Conservation (phyloP, 2,797 vertebrate genomes). For the Microctenopoma steveboyesi region DNA sequence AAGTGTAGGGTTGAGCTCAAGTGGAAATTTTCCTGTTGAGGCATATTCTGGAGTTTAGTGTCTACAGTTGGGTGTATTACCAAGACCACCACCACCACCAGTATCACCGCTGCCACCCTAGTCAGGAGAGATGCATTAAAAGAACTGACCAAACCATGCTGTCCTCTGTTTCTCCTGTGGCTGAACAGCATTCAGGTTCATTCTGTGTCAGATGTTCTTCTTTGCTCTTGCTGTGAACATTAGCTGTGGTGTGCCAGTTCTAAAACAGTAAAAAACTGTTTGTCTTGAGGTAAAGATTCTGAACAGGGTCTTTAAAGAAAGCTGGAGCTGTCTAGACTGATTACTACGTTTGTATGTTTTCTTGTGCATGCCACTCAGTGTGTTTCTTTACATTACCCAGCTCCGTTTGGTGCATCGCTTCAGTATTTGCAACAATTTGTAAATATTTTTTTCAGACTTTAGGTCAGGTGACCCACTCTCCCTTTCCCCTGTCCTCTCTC, state of each 20-base stretch:
- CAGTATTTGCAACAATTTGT: conserved; percentile 44
- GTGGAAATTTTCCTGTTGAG: conserved; percentile 68
- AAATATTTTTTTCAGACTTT: conserved; percentile 28
- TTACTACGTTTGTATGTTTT: neutral
- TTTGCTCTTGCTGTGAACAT: conserved; percentile 41
- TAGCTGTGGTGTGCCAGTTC: conserved; percentile 43
- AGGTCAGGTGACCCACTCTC: conserved; percentile 45
- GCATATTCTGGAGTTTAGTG: conserved; percentile 61
- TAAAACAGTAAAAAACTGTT: conserved; percentile 54
- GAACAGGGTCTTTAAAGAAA: conserved; percentile 17
- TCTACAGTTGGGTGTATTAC: conserved; percentile 49
- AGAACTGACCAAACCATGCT: conserved; percentile 59
- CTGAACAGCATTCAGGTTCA: conserved; percentile 16
- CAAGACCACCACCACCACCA: conserved; percentile 51
- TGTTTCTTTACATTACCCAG: conserved; percentile 30
- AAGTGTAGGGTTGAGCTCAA: conserved; percentile 57
- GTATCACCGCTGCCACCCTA: conserved; percentile 17
- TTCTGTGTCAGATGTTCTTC: conserved; percentile 27
- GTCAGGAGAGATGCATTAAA: conserved; percentile 37
- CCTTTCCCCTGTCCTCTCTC: neutral
- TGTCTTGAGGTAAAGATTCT: conserved; percentile 41
- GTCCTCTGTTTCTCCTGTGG: conserved; percentile 43
- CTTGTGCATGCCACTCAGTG: neutral
- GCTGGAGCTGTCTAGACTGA: no score
- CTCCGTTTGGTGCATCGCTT: conserved; percentile 43